Evolutionary conservation across 2,113 vertebrate genomes (phyloP), one percentile per base, ranked within the genome.

Genomic region (Sceloporus tristichus): DNA sequence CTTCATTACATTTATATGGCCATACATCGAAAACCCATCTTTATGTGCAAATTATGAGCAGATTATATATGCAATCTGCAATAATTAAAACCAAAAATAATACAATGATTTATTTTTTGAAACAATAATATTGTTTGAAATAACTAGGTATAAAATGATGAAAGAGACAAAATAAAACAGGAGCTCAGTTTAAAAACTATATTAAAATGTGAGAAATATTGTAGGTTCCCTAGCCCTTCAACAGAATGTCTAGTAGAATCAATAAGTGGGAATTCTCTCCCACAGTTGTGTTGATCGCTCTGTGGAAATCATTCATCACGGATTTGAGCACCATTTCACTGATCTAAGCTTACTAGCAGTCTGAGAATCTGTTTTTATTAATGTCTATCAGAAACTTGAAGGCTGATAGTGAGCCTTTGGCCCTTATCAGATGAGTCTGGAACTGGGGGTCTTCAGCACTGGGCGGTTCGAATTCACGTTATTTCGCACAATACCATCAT

Each of bases 361-460:
- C 16, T 66, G 18, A n/a, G 13, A 42, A 65, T 48, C 38, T 85
- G 66, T 59, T 86, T 86, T 59, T 71, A 80, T 80, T 66, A 54
- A 38, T 23, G 48, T 38, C 23, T 77, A 38, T 34, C 9, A 83
- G 42, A 27, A 68, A 5, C 9, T 34, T 80, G 76, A 79, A 23
- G 70, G 42, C 68, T 19, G 14, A 14, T 34, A 13, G 8, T 53
- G 4, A 14, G 25, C 19, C 19, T 27, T n/a, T 66, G 70, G 23
- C 14, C 23, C n/a, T n/a, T n/a, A n/a, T n/a, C n/a, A n/a, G n/a
- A n/a, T n/a, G n/a, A n/a, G n/a, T n/a, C n/a, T n/a, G n/a, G n/a
- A n/a, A n/a, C n/a, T n/a, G n/a, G n/a, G n/a, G n/a, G n/a, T n/a
- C n/a, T n/a, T n/a, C n/a, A n/a, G n/a, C n/a, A n/a, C n/a, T n/a